Conservation (phyloP, 1,140 invertebrate species). For the Zaprionus gabonicus region DNA sequence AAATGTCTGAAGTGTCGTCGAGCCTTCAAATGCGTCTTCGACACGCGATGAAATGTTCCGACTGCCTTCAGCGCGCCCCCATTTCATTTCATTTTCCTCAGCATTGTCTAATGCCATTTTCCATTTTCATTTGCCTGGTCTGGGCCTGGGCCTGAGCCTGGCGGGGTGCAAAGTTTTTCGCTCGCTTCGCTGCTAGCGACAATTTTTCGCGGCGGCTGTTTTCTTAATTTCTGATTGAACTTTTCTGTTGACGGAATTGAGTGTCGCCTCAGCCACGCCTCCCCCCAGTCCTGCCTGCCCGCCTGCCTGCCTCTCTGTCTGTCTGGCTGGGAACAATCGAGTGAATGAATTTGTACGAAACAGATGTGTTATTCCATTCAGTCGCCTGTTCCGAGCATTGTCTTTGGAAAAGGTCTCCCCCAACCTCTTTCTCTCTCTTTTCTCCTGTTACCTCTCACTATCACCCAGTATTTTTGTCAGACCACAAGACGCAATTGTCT, state of each 20-base stretch:
- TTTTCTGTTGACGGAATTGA: constrained; percentile 79
- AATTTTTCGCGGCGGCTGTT: constrained; percentile 76
- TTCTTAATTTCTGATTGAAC: constrained; percentile 83
- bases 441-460: neutral
- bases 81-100: constrained; percentile 13
- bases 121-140: constrained; percentile 40
- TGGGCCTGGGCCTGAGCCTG: constrained; percentile 13
- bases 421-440: neutral
- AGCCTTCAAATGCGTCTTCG: constrained; percentile 74
- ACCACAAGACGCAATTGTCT: constrained; percentile 62
- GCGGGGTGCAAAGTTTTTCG: constrained; percentile 53
- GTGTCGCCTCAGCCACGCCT: constrained; percentile 29
- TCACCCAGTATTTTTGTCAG: constrained; percentile 55
- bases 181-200: constrained; percentile 42
- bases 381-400: constrained; percentile 17
- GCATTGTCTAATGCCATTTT: constrained; percentile 73
- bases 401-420: constrained; percentile 44
- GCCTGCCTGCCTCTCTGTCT: constrained; percentile 15
- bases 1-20: constrained; percentile 77
- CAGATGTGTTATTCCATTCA: constrained; percentile 66
- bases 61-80: constrained; percentile 10
- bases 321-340: constrained; percentile 67
- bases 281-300: constrained; percentile 9
- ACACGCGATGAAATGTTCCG: constrained; percentile 74
- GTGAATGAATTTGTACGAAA: constrained; percentile 71